A percentile compares a stretch with the other conserved stretches of the same genome.
Conservation (phyloP, 1,140 invertebrate genomes). For the Ooceraea biroi region DNA sequence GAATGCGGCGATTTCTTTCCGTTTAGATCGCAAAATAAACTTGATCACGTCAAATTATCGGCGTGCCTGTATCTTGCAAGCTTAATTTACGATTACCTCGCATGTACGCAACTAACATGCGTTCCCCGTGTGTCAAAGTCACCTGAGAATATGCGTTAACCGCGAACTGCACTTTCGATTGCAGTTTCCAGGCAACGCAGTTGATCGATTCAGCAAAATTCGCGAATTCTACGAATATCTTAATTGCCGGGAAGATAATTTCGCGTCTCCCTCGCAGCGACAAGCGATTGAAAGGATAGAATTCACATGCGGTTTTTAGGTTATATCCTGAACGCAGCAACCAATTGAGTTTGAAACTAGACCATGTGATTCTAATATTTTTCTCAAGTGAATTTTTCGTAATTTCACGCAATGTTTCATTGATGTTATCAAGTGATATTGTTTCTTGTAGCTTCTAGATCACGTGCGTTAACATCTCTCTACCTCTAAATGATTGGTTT, state of each 20-base stretch:
- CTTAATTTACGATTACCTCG: background rate
- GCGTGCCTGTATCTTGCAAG: background rate
- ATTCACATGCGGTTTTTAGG: conserved; percentile 46
- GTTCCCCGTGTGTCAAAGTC: background rate
- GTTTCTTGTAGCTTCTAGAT: background rate
- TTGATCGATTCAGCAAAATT: conserved; percentile 75
- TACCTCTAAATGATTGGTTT: background rate
- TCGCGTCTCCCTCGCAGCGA: background rate
- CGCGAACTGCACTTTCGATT: conserved; percentile 65
- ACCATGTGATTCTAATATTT: background rate
- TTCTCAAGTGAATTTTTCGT: background rate
- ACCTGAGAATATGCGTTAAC: background rate
- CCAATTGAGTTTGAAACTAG: background rate
- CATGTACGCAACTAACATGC: background rate
- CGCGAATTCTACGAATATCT: conserved; percentile 2
- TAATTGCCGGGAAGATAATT: background rate
- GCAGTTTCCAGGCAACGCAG: conserved; percentile 81
- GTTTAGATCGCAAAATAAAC: background rate
- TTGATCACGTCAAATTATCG: background rate
- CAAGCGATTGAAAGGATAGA: background rate
- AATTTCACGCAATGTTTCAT: too few species aligned
- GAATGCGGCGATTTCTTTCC: background rate
- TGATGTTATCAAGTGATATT: background rate
- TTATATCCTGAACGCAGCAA: conserved; percentile 17
- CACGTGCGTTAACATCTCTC: background rate